phyloP scores from a whole-genome alignment of 2,888 invertebrate genomes.

The Drosophila pegasa region DNA sequence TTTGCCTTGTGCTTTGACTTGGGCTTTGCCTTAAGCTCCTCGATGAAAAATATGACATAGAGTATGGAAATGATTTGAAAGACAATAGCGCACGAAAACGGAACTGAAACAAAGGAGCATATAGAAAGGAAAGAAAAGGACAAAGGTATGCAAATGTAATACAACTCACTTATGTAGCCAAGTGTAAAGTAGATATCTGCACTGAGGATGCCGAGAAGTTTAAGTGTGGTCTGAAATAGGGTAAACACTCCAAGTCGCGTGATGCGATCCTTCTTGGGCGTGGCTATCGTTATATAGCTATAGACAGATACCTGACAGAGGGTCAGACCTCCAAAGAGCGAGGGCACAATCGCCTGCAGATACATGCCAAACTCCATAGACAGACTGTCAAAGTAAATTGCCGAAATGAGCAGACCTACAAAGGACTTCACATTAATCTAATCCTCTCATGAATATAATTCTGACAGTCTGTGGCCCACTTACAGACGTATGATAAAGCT shows the following conservation, averaged over 20 bases:
- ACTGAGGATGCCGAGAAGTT: slow-evolving; percentile 82
- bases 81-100: slow-evolving; percentile 80
- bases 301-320: slow-evolving; percentile 84
- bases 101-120: slow-evolving; percentile 64
- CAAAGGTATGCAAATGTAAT: not conserved
- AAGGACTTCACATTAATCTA: not conserved
- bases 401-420: slow-evolving; percentile 82
- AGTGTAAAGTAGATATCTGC: slow-evolving; percentile 81
- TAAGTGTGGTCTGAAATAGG: slow-evolving; percentile 82
- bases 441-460: not conserved
- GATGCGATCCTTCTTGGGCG: slow-evolving; percentile 83
- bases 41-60: slow-evolving; percentile 82
- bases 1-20: too few relatives aligned
- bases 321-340: slow-evolving; percentile 83
- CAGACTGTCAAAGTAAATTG: slow-evolving; percentile 83
- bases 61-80: slow-evolving; percentile 83
- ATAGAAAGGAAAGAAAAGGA: not conserved
- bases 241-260: slow-evolving; percentile 85
- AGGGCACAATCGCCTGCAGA: slow-evolving; percentile 83
- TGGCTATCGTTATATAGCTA: slow-evolving; percentile 84
- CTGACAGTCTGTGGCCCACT: slow-evolving; percentile 29
- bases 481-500: slow-evolving; percentile 78
- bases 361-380: slow-evolving; percentile 85
- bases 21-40: slow-evolving; percentile 71
- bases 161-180: slow-evolving; percentile 82